A percentile compares a stretch with the other conserved stretches of the same genome.
These are phyloP conservation scores for Hylaeus anthracinus DNA, from an alignment of 1,140 invertebrate species.

Conservation along the genomic window DNA sequence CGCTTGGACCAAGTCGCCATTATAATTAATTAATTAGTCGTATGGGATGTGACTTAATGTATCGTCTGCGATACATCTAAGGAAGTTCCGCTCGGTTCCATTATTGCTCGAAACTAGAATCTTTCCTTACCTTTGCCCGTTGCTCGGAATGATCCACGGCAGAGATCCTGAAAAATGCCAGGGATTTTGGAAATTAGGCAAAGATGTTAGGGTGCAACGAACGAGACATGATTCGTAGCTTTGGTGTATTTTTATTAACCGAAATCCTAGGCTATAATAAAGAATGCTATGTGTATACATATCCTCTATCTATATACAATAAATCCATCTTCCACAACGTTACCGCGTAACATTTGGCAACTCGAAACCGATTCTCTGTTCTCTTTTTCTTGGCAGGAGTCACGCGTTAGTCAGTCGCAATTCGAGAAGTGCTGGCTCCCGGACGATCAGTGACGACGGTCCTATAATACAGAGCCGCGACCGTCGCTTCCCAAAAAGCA, in stretches of 20 bases:
- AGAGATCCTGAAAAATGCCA: neutral
- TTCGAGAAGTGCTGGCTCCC: conserved; percentile 48
- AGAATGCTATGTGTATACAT: conserved; percentile 73
- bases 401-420: conserved; percentile 57
- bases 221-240: conserved; percentile 31
- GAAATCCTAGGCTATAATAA: conserved; percentile 71
- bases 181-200: neutral
- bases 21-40: conserved; percentile 69
- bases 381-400: conserved; percentile 73
- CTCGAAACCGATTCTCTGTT: conserved; percentile 60
- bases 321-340: conserved; percentile 62
- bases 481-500: neutral
- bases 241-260: conserved; percentile 71
- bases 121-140: neutral
- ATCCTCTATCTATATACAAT: conserved; percentile 75
- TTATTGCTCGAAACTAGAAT: neutral
- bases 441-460: conserved; percentile 13
- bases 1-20: conserved; percentile 40
- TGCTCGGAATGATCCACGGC: too few species aligned
- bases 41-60: conserved; percentile 56
- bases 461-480: too few species aligned
- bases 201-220: neutral
- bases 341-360: conserved; percentile 71
- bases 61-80: conserved; percentile 40
- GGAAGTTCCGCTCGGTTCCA: conserved; percentile 40